These are phyloP conservation scores for Drosophila borborema DNA, from an alignment of 2,888 invertebrate species.

Conservation along the genomic window DNA sequence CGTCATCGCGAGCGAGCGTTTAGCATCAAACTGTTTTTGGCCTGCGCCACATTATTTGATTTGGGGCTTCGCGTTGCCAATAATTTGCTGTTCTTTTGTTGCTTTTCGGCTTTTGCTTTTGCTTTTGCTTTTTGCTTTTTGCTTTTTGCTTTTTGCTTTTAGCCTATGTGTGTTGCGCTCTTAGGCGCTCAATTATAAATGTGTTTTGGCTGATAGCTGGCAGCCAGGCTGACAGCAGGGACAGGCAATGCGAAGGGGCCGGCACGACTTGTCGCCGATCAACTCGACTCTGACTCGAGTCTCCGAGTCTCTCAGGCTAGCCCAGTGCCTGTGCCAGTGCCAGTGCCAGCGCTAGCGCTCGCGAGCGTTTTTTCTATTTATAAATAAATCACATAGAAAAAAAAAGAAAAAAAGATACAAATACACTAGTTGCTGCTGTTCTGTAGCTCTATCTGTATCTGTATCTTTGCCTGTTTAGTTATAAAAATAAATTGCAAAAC, in stretches of 20 bases:
- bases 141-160: constrained; percentile 1
- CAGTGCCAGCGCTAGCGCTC: constrained; percentile 26
- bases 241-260: constrained; percentile 7
- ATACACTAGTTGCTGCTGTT: constrained; percentile 30
- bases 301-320: constrained; percentile 28
- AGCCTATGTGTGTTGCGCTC: constrained; percentile 42
- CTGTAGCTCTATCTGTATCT: constrained; percentile 43
- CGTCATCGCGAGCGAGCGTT: constrained; percentile 77
- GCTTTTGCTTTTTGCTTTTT: constrained; percentile 1
- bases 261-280: constrained; percentile 64
- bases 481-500: constrained; percentile 77
- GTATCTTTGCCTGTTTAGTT: constrained; percentile 56
- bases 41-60: constrained; percentile 71
- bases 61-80: constrained; percentile 61
- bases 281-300: constrained; percentile 20
- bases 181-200: constrained; percentile 63
- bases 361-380: constrained; percentile 62
- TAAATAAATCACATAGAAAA: constrained; percentile 60
- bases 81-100: constrained; percentile 26
- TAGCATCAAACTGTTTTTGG: constrained; percentile 77
- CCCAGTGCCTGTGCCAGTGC: constrained; percentile 30
- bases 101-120: constrained; percentile 3
- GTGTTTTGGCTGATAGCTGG: constrained; percentile 71
- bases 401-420: constrained; percentile 40
- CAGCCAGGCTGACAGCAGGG: constrained; percentile 30